Base-by-base conservation (phyloP, 2,113 vertebrate genomes). In the Donacobius atricapilla region DNA sequence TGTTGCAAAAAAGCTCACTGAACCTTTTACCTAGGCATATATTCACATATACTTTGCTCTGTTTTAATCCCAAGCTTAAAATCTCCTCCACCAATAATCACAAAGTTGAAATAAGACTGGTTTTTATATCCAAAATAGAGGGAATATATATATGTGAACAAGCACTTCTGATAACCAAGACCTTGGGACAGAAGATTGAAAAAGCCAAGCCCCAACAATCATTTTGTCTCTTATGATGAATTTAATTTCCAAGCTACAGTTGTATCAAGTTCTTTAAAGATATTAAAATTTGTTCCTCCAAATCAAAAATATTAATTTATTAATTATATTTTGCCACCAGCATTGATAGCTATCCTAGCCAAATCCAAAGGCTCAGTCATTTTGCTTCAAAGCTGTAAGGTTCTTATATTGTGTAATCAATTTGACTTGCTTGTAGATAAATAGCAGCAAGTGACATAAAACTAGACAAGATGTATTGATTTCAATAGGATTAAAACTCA, bases 281-380 rank as follows among this genome's bases (percentile, higher is more conserved):
- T 90, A 72, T 53, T 85, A 95, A 72, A 90, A 92, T 22, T 79
- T 94, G 31, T 39, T 81, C 25, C 25, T 87, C 22, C 35, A 31
- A 68, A 70, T 81, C 27, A 89, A 89, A 95, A 86, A 63, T 63
- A 73, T 44, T 64, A 83, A 87, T 70, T 33, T 93, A 83, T 76
- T 84, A 87, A 89, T 87, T 92, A 60, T 82, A 94, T 87, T 95
- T 94, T 91, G 93, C 80, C 87, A 95, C 44, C 77, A 93, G 89
- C 91, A 87, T 21, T 78, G 56, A 95, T 87, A 94, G 45, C 37
- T 92, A 91, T 89, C 89, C 76, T 60, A 89, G 57, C 14, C 44
- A 90, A 93, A 93, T 83, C 60, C 84, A 92, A 89, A 83, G 27
- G 21, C 56, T 80, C 37, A 39, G 47, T 53, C 20, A 79, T 83